A percentile compares a stretch with the other conserved stretches of the same genome.
These are phyloP conservation scores for Lasioglossum villosulum DNA, from an alignment of 2,888 invertebrate species.

Conservation along the genomic window DNA sequence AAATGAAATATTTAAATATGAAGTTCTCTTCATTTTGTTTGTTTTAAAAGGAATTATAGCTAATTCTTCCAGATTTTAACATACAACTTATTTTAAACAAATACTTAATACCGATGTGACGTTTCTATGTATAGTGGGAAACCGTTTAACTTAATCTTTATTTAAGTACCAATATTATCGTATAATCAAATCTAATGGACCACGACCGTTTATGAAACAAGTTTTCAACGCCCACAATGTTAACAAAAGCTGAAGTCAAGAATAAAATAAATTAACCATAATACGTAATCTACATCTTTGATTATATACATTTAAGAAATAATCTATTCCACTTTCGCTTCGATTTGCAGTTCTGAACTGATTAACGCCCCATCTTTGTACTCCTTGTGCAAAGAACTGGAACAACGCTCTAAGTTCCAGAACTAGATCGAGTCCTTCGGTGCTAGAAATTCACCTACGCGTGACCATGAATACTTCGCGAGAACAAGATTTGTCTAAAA, in stretches of 20 bases:
- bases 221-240: no score
- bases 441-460: slow-evolving; percentile 14
- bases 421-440: slow-evolving; percentile 21
- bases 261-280: no score
- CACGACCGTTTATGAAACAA: no score
- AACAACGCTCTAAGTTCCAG: slow-evolving; percentile 22
- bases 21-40: neutral
- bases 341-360: slow-evolving; percentile 21
- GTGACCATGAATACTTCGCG: neutral
- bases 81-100: neutral
- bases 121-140: no score
- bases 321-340: slow-evolving; percentile 29
- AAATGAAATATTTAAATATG: neutral
- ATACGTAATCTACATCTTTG: neutral
- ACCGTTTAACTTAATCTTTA: no score
- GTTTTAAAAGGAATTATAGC: neutral
- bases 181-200: no score
- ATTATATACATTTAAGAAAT: neutral
- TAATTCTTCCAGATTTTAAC: neutral
- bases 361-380: slow-evolving; percentile 32
- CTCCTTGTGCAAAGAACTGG: slow-evolving; percentile 33
- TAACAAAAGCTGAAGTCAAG: no score
- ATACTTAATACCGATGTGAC: no score
- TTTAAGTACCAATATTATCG: no score
- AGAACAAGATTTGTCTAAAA: neutral